A percentile compares a stretch with the other conserved stretches of the same genome.
Evolutionary conservation across 2,113 vertebrate genomes (phyloP).

Genomic region (Scomber colias): DNA sequence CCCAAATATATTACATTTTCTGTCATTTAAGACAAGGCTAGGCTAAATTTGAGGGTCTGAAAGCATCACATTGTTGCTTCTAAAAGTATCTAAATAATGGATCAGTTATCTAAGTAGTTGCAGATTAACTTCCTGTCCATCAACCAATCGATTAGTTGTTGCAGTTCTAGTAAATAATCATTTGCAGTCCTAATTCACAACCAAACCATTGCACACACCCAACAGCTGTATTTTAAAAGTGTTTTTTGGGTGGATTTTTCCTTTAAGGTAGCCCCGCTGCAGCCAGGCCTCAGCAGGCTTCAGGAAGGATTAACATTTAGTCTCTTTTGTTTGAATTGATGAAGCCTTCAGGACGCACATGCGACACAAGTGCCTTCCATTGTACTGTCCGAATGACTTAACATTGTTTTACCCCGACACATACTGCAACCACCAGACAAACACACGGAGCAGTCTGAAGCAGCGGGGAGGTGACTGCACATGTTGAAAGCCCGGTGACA

Average conservation of each 20-base stretch:
- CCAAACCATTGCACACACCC: too few relatives aligned
- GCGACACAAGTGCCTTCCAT: constrained; percentile 70
- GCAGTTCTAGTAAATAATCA: neutral
- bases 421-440: neutral
- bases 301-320: neutral
- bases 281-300: neutral
- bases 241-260: constrained; percentile 3
- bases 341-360: constrained; percentile 50
- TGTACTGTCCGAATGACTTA: neutral
- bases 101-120: too few relatives aligned
- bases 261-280: neutral
- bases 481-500: too few relatives aligned
- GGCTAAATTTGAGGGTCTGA: too few relatives aligned
- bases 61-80: too few relatives aligned
- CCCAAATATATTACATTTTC: too few relatives aligned
- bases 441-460: neutral
- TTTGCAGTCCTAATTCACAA: too few relatives aligned
- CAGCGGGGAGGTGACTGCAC: neutral
- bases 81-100: too few relatives aligned
- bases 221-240: too few relatives aligned
- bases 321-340: constrained; percentile 21
- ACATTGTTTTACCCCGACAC: neutral
- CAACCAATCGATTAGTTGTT: too few relatives aligned
- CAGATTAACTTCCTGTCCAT: too few relatives aligned
- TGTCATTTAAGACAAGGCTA: too few relatives aligned